A percentile compares a stretch with the other conserved stretches of the same genome.
These are phyloP conservation scores for Benitochromis conjunctus DNA, from an alignment of 2,113 vertebrate genomes.

Conservation along the genomic window DNA sequence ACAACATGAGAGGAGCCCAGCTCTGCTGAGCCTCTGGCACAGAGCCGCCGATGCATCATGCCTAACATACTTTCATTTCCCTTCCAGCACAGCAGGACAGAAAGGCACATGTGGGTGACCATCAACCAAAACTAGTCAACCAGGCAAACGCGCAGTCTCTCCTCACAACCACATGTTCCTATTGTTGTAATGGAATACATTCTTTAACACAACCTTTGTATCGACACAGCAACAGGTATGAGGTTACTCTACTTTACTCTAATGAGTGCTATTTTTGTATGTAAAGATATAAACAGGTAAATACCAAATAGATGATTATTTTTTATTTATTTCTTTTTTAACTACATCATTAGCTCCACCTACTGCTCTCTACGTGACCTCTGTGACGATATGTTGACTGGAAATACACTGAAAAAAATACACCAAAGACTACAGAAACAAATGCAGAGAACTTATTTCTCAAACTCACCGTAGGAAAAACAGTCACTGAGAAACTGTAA, in stretches of 20 bases:
- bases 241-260: neutral
- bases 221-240: neutral
- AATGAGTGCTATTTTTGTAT: neutral
- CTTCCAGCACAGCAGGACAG: constrained; percentile 36
- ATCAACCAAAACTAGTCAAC: neutral
- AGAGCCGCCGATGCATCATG: neutral
- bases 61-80: too few relatives aligned
- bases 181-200: constrained; percentile 23
- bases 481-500: constrained; percentile 9
- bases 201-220: constrained; percentile 9
- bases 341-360: neutral
- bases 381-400: constrained; percentile 16
- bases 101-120: constrained; percentile 55
- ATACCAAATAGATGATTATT: neutral
- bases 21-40: neutral
- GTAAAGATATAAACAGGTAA: neutral
- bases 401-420: constrained; percentile 19
- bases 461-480: constrained; percentile 27
- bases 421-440: constrained; percentile 16
- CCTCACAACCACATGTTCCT: constrained; percentile 36
- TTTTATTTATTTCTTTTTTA: neutral
- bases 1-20: neutral
- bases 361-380: neutral
- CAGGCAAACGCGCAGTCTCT: constrained; percentile 3
- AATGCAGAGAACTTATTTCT: neutral